phyloP scores from a whole-genome alignment of 2,797 vertebrate species.

The Trachops cirrhosus region DNA sequence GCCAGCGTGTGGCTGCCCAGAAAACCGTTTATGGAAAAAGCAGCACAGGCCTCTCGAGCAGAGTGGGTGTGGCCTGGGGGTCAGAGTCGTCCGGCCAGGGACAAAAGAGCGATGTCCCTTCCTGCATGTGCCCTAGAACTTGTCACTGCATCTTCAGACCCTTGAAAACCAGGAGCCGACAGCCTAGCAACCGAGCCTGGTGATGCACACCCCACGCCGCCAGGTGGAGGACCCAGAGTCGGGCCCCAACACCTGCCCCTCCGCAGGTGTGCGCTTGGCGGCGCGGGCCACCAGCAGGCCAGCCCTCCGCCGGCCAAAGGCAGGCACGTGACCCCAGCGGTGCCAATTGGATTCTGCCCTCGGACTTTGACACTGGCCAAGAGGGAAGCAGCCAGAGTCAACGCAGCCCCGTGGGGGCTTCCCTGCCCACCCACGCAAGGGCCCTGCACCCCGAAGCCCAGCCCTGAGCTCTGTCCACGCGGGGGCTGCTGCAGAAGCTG shows the following conservation, averaged over 20 bases:
- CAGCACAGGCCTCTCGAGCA: not conserved
- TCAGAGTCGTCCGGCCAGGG: no score
- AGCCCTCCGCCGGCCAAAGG: not conserved
- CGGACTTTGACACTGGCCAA: not conserved
- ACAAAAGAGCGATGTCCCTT: not conserved
- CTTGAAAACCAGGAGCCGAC: not conserved
- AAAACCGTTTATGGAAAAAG: not conserved
- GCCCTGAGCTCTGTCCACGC: not conserved
- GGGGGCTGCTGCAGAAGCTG: not conserved
- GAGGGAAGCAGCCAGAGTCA: not conserved
- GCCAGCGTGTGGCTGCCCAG: not conserved
- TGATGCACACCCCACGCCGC: fast-evolving
- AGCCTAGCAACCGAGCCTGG: fast-evolving
- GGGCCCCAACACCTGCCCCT: not conserved
- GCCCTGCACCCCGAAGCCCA: not conserved
- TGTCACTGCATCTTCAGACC: not conserved
- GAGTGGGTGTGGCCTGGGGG: no score
- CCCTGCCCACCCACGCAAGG: not conserved
- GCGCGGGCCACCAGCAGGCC: not conserved
- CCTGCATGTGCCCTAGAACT: fast-evolving
- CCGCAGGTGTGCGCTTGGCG: not conserved
- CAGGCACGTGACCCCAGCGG: not conserved
- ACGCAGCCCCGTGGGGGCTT: not conserved
- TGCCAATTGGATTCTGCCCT: not conserved
- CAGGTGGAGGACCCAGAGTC: fast-evolving